These are phyloP conservation scores for Oxygymnocypris stewartii DNA, from an alignment of 2,113 vertebrate species.

Conservation along the genomic window DNA sequence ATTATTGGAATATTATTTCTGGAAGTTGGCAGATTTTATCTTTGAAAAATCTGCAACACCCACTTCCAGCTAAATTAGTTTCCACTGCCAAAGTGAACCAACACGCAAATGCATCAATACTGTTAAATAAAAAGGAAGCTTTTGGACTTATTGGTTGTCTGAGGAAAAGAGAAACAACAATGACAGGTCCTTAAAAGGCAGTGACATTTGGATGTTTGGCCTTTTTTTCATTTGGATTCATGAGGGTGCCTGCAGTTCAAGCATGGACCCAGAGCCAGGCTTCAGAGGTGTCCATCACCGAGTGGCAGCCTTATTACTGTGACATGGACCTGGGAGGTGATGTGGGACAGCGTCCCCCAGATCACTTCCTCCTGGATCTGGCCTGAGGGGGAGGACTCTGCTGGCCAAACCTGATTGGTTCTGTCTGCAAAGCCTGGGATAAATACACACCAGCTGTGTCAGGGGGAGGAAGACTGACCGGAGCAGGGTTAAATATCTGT, in stretches of 20 bases:
- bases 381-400: constrained; percentile 50
- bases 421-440: constrained; percentile 46
- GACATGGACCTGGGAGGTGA: constrained; percentile 54
- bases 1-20: constrained; percentile 39
- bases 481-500: constrained; percentile 33
- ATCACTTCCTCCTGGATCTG: constrained; percentile 45
- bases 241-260: constrained; percentile 53
- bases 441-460: constrained; percentile 57
- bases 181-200: neutral
- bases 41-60: constrained; percentile 1
- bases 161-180: neutral
- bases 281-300: constrained; percentile 57
- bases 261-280: constrained; percentile 52
- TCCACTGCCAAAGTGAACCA: neutral
- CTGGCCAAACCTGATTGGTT: constrained; percentile 50
- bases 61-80: neutral
- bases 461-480: constrained; percentile 13
- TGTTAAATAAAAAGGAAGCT: neutral
- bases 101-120: neutral
- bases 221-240: constrained; percentile 57
- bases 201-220: constrained; percentile 45
- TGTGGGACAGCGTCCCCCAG: constrained; percentile 41
- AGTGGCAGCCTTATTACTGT: constrained; percentile 59
- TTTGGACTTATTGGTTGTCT: neutral
- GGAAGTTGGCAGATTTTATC: constrained; percentile 2